Evolutionary conservation across 2,797 vertebrate genomes (phyloP).

Genomic region (Neoniphon sammara): DNA sequence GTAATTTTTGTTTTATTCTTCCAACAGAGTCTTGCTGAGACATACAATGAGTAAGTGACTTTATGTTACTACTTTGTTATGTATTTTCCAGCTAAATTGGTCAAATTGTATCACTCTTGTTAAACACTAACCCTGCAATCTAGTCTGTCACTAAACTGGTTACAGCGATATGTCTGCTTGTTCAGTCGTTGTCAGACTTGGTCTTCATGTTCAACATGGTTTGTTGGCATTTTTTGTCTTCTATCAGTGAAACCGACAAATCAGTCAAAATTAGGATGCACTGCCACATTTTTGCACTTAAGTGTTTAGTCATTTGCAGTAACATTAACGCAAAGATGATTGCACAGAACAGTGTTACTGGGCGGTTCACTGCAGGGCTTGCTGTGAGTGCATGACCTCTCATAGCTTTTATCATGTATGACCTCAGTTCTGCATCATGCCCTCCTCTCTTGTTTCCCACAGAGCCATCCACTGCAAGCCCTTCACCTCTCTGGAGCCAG

Average conservation of each 20-base stretch:
- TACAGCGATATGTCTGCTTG: neutral
- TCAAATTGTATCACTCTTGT: neutral
- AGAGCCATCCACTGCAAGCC: constrained; percentile 73
- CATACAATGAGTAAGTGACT: constrained; percentile 73
- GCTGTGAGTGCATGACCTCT: no score
- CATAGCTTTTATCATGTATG: no score
- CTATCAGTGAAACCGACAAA: no score
- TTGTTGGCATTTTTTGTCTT: neutral
- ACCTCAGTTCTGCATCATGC: neutral
- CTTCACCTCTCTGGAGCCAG: constrained; percentile 63
- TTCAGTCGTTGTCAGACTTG: neutral
- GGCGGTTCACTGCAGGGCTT: no score
- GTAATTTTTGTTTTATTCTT: neutral
- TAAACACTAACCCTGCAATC: neutral
- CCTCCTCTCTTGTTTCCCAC: neutral
- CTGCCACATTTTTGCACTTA: no score
- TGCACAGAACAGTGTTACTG: no score
- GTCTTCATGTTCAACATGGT: no score
- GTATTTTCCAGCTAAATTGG: neutral
- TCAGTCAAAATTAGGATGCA: no score
- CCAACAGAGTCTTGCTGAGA: constrained; percentile 71
- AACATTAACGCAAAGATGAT: no score
- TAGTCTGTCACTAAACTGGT: neutral
- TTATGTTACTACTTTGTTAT: neutral
- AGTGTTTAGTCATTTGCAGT: no score